These are phyloP conservation scores for Lophura swinhoii DNA, from an alignment of 2,797 vertebrate species.

Conservation along the genomic window DNA sequence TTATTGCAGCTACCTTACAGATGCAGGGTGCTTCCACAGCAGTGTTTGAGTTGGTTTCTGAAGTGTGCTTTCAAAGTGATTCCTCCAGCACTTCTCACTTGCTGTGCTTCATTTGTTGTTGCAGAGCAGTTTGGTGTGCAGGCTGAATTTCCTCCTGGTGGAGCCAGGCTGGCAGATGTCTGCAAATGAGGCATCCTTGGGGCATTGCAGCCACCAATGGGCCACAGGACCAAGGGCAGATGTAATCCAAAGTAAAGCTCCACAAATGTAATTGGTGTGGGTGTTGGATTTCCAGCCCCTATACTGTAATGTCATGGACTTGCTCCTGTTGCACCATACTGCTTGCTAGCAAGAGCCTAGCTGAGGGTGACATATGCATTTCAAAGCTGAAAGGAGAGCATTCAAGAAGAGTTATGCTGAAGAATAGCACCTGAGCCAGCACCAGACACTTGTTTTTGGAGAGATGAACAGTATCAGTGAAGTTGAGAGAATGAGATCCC, in stretches of 20 bases:
- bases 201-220: accelerated
- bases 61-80: not conserved
- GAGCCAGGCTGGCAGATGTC: not conserved
- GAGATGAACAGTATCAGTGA: not conserved
- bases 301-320: not conserved
- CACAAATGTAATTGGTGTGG: not conserved
- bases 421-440: not conserved
- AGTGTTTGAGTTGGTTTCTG: not conserved
- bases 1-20: not conserved
- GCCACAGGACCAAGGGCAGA: accelerated
- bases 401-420: not conserved
- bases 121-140: not conserved
- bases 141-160: not conserved
- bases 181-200: accelerated
- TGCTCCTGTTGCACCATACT: not conserved
- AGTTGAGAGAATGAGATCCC: not conserved
- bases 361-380: not conserved
- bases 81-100: not conserved
- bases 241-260: not conserved
- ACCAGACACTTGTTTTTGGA: not conserved
- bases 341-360: not conserved
- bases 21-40: not conserved
- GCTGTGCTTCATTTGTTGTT: not conserved
- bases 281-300: not conserved
- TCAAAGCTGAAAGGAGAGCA: not conserved